Evolutionary conservation across 2,888 invertebrate genomes (phyloP).

Genomic region (Agapetus fuscipes): DNA sequence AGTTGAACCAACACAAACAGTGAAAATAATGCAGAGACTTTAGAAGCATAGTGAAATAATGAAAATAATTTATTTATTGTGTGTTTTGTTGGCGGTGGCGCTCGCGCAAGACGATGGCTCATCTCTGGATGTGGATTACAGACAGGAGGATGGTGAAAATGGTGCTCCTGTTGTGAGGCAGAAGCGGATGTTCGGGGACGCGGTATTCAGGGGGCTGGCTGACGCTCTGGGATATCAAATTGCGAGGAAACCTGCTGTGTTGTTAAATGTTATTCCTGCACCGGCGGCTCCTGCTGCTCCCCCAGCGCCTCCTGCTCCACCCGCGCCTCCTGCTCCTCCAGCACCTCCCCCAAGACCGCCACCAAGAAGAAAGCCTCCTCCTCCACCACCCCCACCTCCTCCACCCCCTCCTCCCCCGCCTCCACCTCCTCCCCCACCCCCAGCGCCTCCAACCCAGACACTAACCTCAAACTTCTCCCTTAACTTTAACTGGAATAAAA

Average conservation of each 20-base stretch:
- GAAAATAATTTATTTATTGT: neutral
- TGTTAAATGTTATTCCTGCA: slow-evolving; percentile 24
- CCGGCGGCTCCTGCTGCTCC: slow-evolving; percentile 35
- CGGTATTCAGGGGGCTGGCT: slow-evolving; percentile 43
- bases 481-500: slow-evolving; percentile 37
- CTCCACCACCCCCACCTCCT: slow-evolving; percentile 25
- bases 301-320: slow-evolving; percentile 36
- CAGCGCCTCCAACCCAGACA: slow-evolving; percentile 31
- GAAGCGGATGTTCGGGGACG: slow-evolving; percentile 42
- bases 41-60: no score
- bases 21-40: no score
- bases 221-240: slow-evolving; percentile 41
- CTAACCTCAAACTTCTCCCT: slow-evolving; percentile 37
- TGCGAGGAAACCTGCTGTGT: slow-evolving; percentile 29
- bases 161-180: slow-evolving; percentile 34
- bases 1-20: neutral
- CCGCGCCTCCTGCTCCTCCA: slow-evolving; percentile 25
- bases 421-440: slow-evolving; percentile 25
- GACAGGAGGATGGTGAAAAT: neutral
- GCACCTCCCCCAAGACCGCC: slow-evolving; percentile 24
- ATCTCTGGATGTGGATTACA: neutral
- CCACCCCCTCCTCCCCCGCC: slow-evolving; percentile 25
- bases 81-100: neutral
- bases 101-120: slow-evolving; percentile 1
- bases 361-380: slow-evolving; percentile 22